These are phyloP conservation scores for Megalonaias nervosa DNA, from an alignment of 1,140 invertebrate species.

Conservation along the genomic window DNA sequence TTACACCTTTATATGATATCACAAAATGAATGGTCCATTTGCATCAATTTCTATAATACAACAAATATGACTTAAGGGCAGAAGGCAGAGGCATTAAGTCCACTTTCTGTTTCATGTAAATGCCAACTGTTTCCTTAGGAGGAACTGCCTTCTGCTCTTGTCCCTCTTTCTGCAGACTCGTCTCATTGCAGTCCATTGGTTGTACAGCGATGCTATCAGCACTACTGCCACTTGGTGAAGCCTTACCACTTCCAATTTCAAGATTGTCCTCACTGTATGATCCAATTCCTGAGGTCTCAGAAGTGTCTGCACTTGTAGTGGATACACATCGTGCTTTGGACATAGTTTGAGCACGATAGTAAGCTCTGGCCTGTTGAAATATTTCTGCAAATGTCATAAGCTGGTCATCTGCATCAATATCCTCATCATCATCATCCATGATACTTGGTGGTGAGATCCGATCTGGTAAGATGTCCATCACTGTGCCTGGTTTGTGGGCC, in stretches of 20 bases:
- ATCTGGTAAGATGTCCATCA: no score
- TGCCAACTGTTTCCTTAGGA: conserved; percentile 51
- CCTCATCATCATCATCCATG: conserved; percentile 24
- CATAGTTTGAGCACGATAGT: conserved; percentile 8
- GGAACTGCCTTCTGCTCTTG: conserved; percentile 32
- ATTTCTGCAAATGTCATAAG: conserved; percentile 6
- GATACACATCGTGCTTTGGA: conserved; percentile 49
- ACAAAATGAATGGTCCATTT: no score
- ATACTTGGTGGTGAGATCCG: neutral
- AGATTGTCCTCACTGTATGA: conserved; percentile 48
- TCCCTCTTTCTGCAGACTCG: conserved; percentile 15
- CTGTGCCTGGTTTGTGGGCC: no score
- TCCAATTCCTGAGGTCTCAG: conserved; percentile 64
- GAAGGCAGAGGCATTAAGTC: conserved; percentile 74
- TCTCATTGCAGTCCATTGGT: conserved; percentile 13
- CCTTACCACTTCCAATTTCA: conserved; percentile 37
- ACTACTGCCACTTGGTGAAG: conserved; percentile 42
- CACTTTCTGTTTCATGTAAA: conserved; percentile 75
- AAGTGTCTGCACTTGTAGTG: conserved; percentile 61
- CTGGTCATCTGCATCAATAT: conserved; percentile 14
- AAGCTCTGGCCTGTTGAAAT: conserved; percentile 6
- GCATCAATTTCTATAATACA: conserved; percentile 70
- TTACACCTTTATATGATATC: no score
- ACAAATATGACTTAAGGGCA: conserved; percentile 75
- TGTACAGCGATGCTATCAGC: neutral